These are phyloP conservation scores for Cygnus olor DNA, from an alignment of 2,797 vertebrate genomes.

Conservation along the genomic window DNA sequence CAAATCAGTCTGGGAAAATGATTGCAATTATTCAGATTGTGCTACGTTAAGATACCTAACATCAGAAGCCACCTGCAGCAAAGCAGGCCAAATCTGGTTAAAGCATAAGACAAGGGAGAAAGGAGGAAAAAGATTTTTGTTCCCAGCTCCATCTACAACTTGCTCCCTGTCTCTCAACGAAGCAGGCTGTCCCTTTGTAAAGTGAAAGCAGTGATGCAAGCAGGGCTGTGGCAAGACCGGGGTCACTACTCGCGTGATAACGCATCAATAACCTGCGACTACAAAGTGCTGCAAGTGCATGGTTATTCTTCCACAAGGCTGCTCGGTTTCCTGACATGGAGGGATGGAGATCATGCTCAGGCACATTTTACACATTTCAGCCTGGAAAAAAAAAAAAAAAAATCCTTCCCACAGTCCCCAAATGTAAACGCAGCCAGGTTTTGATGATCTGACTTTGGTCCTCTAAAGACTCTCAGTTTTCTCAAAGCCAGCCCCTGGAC, in stretches of 20 bases:
- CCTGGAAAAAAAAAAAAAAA: not conserved
- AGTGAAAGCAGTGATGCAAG: not conserved
- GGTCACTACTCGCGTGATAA: not conserved
- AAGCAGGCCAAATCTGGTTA: not conserved
- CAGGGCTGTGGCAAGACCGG: not conserved
- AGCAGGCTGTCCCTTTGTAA: not conserved
- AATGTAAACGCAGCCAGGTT: not conserved
- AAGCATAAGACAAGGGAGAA: not conserved
- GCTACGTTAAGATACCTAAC: constrained; percentile 19
- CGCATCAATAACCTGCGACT: not conserved
- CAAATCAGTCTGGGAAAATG: constrained; percentile 55
- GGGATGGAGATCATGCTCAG: not conserved
- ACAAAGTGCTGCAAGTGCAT: not conserved
- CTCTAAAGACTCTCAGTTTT: constrained; percentile 13
- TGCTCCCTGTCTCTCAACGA: not conserved
- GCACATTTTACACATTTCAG: not conserved
- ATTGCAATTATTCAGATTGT: constrained; percentile 65
- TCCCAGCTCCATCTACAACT: not conserved
- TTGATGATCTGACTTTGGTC: not conserved
- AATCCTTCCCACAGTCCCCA: not conserved
- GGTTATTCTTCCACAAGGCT: not conserved
- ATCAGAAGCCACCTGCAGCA: constrained; percentile 47
- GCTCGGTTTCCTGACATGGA: not conserved
- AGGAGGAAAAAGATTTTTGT: not conserved
- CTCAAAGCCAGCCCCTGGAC: not conserved